These are phyloP conservation scores for Hypothenemus hampei DNA, from an alignment of 1,140 invertebrate species.

Conservation along the genomic window DNA sequence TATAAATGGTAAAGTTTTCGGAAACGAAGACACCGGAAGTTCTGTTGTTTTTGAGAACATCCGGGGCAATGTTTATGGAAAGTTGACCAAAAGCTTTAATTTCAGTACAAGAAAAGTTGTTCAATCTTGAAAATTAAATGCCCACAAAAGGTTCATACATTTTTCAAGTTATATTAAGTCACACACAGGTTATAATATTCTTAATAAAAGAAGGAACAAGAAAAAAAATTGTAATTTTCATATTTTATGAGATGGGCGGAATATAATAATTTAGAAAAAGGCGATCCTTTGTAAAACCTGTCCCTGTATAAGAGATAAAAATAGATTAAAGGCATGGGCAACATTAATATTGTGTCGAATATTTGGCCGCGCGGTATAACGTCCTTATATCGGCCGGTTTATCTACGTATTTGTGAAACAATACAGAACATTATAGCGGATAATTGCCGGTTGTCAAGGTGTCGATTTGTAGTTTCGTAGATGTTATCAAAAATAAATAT, in stretches of 20 bases:
- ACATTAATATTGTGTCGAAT: conserved; percentile 38
- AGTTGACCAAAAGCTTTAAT: too few species aligned
- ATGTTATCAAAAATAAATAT: conserved; percentile 47
- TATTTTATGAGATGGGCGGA: conserved; percentile 27
- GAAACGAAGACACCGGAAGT: too few species aligned
- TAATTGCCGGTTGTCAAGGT: conserved; percentile 47
- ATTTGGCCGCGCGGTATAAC: conserved; percentile 36
- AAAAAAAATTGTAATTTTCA: conserved; percentile 26
- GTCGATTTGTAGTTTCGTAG: conserved; percentile 45
- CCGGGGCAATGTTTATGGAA: too few species aligned
- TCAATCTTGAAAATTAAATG: too few species aligned
- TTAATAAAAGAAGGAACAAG: too few species aligned
- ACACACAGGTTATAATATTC: too few species aligned
- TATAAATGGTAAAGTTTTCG: too few species aligned
- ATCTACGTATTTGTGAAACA: conserved; percentile 42
- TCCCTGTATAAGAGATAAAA: conserved; percentile 23
- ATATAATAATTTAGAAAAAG: conserved; percentile 25
- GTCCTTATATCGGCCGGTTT: conserved; percentile 35
- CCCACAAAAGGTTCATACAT: too few species aligned
- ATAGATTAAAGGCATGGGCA: conserved; percentile 23
- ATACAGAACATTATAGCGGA: conserved; percentile 43
- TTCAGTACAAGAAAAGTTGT: too few species aligned
- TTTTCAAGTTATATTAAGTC: too few species aligned
- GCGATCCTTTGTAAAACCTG: conserved; percentile 22
- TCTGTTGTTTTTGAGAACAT: too few species aligned